phyloP scores from a whole-genome alignment of 2,113 vertebrate species.

The Saccopteryx leptura region DNA sequence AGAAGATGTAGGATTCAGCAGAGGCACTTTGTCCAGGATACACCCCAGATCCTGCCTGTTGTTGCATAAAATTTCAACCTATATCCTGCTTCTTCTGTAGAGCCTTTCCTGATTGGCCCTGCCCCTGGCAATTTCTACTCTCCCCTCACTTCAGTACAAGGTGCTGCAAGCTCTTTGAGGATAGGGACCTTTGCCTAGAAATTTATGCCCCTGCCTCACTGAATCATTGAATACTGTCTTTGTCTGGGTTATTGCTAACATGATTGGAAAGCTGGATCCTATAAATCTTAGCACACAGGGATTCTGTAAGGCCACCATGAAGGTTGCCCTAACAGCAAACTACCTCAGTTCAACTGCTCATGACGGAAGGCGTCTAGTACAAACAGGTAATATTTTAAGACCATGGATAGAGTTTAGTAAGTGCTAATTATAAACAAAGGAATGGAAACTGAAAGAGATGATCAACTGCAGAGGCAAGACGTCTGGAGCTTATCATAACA shows the following conservation, averaged over 20 bases:
- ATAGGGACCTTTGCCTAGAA: not conserved
- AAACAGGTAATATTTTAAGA: conserved; percentile 36
- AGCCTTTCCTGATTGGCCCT: not conserved
- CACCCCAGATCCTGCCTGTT: not conserved
- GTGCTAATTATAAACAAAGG: not conserved
- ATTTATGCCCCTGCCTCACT: not conserved
- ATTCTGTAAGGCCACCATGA: not conserved
- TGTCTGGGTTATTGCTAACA: not conserved
- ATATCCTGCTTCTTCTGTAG: not conserved
- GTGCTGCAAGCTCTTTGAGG: not conserved
- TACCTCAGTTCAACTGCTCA: not conserved
- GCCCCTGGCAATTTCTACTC: not conserved
- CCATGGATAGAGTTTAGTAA: not conserved
- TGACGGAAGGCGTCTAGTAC: not conserved
- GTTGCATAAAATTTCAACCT: not conserved
- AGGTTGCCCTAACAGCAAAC: not conserved
- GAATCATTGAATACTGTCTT: not conserved
- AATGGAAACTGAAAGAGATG: not conserved
- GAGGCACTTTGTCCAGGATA: not conserved
- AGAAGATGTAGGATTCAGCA: not conserved
- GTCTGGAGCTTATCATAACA: not conserved
- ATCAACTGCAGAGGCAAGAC: not conserved
- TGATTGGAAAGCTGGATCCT: not conserved
- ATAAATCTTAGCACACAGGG: not conserved
- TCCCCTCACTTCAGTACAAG: not conserved